Evolutionary conservation across 1,140 invertebrate species (phyloP).

Genomic region (Brachionus rotundiformis): DNA sequence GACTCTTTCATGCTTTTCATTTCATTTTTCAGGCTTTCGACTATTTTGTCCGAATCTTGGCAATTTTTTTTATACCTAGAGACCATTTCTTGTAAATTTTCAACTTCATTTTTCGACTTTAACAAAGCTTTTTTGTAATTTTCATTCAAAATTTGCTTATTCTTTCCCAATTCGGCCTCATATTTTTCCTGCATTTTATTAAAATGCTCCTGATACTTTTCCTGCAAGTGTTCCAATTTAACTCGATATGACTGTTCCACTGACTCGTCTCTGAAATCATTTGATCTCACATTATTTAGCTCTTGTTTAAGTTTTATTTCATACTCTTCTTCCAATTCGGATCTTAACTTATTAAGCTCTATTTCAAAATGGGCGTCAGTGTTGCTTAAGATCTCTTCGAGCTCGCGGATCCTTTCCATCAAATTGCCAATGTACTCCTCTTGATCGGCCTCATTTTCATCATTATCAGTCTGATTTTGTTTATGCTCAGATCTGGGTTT

Average conservation of each 20-base stretch:
- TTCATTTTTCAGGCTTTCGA: conserved; percentile 44
- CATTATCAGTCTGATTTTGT: background rate
- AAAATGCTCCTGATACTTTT: conserved; percentile 23
- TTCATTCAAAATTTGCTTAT: conserved; percentile 41
- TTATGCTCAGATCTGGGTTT: background rate
- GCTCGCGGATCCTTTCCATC: background rate
- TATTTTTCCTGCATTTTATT: conserved; percentile 40
- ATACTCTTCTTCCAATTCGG: conserved; percentile 45
- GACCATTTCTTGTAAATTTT: conserved; percentile 12
- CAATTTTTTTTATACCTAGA: conserved; percentile 19
- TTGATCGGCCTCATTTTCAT: background rate
- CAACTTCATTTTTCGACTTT: conserved; percentile 18
- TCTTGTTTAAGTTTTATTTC: background rate
- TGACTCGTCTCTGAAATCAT: background rate
- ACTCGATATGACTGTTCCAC: conserved; percentile 7
- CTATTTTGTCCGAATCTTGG: conserved; percentile 38
- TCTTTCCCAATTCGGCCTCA: background rate
- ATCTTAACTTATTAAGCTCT: conserved; percentile 33
- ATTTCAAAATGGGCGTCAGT: conserved; percentile 50
- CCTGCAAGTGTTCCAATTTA: conserved; percentile 22
- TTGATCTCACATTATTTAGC: background rate
- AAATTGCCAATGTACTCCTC: conserved; percentile 19
- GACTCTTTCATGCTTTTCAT: conserved; percentile 45
- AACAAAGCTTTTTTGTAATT: conserved; percentile 15
- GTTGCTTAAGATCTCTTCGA: conserved; percentile 35